Conservation (phyloP, 2,797 vertebrate genomes). For the Coccyzus lansbergi region DNA sequence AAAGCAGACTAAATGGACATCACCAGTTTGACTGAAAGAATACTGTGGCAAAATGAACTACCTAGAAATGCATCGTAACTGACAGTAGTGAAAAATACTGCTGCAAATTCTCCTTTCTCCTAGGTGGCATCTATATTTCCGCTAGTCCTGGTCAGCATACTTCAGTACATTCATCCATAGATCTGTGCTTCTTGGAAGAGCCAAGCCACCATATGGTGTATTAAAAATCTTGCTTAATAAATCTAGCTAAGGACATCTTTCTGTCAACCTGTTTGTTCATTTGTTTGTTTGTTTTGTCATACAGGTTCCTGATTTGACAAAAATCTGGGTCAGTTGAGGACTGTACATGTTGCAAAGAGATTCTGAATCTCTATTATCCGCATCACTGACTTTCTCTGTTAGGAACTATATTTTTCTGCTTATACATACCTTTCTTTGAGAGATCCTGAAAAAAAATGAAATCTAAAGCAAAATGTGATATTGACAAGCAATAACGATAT, state of each 20-base stretch:
- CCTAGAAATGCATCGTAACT: conserved; percentile 29
- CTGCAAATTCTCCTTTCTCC: conserved; percentile 3
- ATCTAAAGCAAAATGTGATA: background rate
- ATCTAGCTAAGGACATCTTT: conserved; percentile 63
- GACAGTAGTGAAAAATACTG: conserved; percentile 28
- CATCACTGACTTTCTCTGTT: conserved; percentile 64
- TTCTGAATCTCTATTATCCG: conserved; percentile 51
- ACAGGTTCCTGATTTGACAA: conserved; percentile 58
- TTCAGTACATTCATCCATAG: background rate
- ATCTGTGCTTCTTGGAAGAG: background rate
- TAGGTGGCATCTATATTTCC: background rate
- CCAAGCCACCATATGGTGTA: conserved; percentile 31
- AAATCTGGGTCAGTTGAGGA: conserved; percentile 37
- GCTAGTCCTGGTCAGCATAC: background rate
- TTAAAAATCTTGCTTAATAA: conserved; percentile 65
- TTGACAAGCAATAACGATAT: background rate
- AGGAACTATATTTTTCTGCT: conserved; percentile 59
- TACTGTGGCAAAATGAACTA: conserved; percentile 36
- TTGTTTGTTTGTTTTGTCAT: conserved; percentile 21
- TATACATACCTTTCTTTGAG: conserved; percentile 42
- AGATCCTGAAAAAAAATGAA: conserved; percentile 47
- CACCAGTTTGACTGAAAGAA: conserved; percentile 46
- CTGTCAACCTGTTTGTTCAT: conserved; percentile 15
- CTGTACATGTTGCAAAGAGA: conserved; percentile 35
- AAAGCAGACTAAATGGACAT: conserved; percentile 40